Evolutionary conservation across 2,797 vertebrate species (phyloP).

Genomic region (Gobio occitaniae): DNA sequence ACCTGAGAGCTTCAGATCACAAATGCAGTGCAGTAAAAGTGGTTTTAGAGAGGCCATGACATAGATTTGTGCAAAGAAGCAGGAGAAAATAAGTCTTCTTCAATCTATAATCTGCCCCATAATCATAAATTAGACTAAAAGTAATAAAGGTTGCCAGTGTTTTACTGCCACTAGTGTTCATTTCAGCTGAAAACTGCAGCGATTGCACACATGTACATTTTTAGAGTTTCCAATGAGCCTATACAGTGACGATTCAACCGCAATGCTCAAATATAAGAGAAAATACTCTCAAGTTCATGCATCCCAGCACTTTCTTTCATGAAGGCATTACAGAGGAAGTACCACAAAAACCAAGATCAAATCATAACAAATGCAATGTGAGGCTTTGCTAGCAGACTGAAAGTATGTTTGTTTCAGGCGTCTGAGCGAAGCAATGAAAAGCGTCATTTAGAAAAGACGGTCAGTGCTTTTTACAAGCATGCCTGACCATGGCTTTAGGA

Average conservation of each 20-base stretch:
- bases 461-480: conserved; percentile 31
- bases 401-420: neutral
- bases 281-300: neutral
- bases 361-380: conserved; percentile 30
- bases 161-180: neutral
- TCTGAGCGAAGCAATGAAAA: conserved; percentile 4
- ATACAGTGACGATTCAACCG: neutral
- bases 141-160: neutral
- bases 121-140: neutral
- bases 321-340: neutral
- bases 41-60: neutral
- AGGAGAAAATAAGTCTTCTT: neutral
- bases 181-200: neutral
- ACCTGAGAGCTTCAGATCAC: neutral
- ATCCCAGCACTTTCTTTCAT: neutral
- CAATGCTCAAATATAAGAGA: conserved; percentile 13
- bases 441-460: conserved; percentile 29
- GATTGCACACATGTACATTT: neutral
- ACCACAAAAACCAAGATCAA: conserved; percentile 29
- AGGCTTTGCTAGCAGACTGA: conserved; percentile 17
- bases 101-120: neutral
- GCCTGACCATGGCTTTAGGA: conserved; percentile 14
- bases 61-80: neutral
- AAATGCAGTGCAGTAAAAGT: neutral
- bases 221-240: neutral